Percentiles rank a stretch among this genome's conserved stretches.
These are phyloP conservation scores for Clinocottus analis DNA, from an alignment of 2,113 vertebrate genomes.

Conservation along the genomic window DNA sequence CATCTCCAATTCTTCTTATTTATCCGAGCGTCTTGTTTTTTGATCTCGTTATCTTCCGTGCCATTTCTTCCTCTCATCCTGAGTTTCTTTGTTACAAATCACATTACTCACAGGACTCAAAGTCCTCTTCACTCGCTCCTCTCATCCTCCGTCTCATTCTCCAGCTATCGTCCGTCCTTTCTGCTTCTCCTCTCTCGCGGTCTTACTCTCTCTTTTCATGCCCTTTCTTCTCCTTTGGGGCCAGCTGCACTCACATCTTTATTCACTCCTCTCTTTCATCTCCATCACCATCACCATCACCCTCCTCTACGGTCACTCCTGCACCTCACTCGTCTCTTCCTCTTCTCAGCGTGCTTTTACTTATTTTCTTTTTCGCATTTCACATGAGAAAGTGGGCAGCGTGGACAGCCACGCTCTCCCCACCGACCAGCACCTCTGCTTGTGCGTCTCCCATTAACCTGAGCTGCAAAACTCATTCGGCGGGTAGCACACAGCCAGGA, in stretches of 20 bases:
- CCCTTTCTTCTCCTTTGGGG: not conserved
- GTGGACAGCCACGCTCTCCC: not conserved
- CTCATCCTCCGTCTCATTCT: not conserved
- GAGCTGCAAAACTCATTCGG: constrained; percentile 36
- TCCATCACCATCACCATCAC: not conserved
- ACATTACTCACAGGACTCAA: not conserved
- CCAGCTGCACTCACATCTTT: constrained; percentile 16
- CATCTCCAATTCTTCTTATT: constrained; percentile 17
- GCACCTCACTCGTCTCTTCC: not conserved
- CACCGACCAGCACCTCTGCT: constrained; percentile 6
- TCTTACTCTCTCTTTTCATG: not conserved
- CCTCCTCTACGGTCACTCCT: not conserved
- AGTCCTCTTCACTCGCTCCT: not conserved
- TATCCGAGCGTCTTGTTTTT: constrained; percentile 25
- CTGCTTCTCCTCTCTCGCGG: not conserved
- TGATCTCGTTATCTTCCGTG: constrained; percentile 13
- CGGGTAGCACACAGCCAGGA: constrained; percentile 43
- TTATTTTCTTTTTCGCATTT: constrained; percentile 3
- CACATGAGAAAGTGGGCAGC: constrained; percentile 7
- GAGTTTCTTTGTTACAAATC: constrained; percentile 1
- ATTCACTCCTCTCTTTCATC: constrained; percentile 2
- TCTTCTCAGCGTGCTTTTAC: no score
- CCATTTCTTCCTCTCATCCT: constrained; percentile 11
- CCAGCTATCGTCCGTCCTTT: not conserved
- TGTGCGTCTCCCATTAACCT: constrained; percentile 45